Evolutionary conservation across 2,888 invertebrate species (phyloP).

Genomic region (Ophion slaviceki): DNA sequence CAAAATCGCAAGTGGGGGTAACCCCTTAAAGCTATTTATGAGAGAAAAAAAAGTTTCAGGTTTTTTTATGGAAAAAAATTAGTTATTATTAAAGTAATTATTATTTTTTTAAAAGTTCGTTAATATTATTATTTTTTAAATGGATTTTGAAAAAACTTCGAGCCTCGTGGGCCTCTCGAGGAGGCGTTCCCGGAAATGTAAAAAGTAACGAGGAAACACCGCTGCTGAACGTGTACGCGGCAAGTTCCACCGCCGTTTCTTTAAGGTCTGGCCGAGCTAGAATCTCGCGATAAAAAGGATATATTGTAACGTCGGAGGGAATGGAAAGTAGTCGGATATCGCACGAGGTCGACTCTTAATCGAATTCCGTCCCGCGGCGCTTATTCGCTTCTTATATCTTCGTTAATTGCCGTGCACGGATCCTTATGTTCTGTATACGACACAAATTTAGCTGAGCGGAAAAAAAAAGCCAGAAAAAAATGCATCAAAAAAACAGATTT

Average conservation of each 20-base stretch:
- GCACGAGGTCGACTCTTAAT: constrained; percentile 62
- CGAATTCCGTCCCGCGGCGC: constrained; percentile 52
- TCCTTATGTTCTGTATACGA: constrained; percentile 3
- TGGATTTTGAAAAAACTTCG: not conserved
- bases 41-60: too few species aligned
- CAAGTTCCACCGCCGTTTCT: constrained; percentile 25
- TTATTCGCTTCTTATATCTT: constrained; percentile 26
- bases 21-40: too few species aligned
- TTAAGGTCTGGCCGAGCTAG: constrained; percentile 54
- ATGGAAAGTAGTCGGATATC: constrained; percentile 63
- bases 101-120: too few species aligned
- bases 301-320: constrained; percentile 33
- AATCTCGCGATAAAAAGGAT: constrained; percentile 49
- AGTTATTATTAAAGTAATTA: too few species aligned
- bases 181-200: constrained; percentile 55
- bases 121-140: too few species aligned
- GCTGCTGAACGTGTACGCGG: constrained; percentile 12
- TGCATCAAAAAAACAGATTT: constrained; percentile 5
- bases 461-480: constrained; percentile 1
- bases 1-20: too few species aligned
- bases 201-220: constrained; percentile 18
- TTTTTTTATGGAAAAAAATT: not conserved
- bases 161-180: not conserved
- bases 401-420: constrained; percentile 27
- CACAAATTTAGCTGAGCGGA: not conserved